phyloP scores from a whole-genome alignment of 2,113 vertebrate species.

The Leptobrachium leishanense region DNA sequence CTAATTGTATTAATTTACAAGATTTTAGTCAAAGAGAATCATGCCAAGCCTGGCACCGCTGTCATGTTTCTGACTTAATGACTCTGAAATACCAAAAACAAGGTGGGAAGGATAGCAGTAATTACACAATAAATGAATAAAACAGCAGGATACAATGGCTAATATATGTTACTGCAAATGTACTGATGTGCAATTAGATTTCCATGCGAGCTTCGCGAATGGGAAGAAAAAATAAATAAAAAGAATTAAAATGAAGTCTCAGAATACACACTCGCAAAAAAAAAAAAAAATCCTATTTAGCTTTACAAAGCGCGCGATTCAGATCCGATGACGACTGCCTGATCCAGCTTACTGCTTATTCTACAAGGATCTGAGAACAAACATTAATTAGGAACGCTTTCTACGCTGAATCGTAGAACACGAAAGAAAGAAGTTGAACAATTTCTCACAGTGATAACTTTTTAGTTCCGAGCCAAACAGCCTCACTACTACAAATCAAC shows the following conservation, averaged over 20 bases:
- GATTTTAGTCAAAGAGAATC: constrained; percentile 96
- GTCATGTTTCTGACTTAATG: constrained; percentile 88
- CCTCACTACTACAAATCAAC: too few species aligned
- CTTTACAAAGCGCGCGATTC: too few species aligned
- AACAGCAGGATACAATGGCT: constrained; percentile 78
- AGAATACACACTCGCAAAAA: too few species aligned
- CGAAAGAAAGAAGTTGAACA: too few species aligned
- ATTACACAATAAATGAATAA: constrained; percentile 83
- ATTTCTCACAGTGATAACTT: too few species aligned
- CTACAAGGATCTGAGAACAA: too few species aligned
- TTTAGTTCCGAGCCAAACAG: too few species aligned
- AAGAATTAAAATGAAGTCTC: not conserved
- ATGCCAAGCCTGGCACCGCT: constrained; percentile 86
- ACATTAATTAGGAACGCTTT: too few species aligned
- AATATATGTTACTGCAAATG: constrained; percentile 75
- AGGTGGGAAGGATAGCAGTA: constrained; percentile 81
- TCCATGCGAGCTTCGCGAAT: not conserved
- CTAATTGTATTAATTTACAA: constrained; percentile 99
- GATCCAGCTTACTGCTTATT: too few species aligned
- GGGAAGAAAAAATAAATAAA: not conserved
- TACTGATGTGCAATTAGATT: constrained; percentile 68
- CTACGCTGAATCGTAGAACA: too few species aligned
- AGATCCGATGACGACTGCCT: too few species aligned
- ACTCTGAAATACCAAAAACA: constrained; percentile 87
- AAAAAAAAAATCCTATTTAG: too few species aligned